These are phyloP conservation scores for Archaeoteleia sp. DNA, from an alignment of 2,888 invertebrate genomes.

Conservation along the genomic window DNA sequence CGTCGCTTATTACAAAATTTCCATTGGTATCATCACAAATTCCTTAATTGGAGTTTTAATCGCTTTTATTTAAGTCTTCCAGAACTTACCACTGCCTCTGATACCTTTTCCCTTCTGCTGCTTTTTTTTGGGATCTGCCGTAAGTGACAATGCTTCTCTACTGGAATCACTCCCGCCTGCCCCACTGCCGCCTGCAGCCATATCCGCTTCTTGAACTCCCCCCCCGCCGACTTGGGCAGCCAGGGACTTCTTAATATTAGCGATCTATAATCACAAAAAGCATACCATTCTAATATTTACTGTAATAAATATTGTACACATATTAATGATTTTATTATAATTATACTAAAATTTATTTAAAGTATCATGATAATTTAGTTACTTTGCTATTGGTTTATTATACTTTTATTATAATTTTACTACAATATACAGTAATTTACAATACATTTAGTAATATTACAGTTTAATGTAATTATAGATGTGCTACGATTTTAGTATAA, in stretches of 20 bases:
- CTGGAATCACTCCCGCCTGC: constrained; percentile 78
- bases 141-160: constrained; percentile 73
- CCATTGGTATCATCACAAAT: constrained; percentile 22
- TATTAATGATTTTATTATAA: no score
- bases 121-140: constrained; percentile 76
- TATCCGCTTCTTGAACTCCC: constrained; percentile 85
- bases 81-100: constrained; percentile 82
- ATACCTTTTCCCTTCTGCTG: constrained; percentile 81
- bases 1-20: constrained; percentile 36
- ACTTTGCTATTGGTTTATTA: no score
- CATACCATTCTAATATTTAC: no score
- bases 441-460: no score
- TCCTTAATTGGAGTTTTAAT: constrained; percentile 35
- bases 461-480: no score
- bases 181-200: constrained; percentile 85
- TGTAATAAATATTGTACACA: no score
- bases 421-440: no score
- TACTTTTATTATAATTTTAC: no score
- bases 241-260: constrained; percentile 90
- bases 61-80: constrained; percentile 74
- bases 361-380: no score
- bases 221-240: constrained; percentile 83
- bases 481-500: no score
- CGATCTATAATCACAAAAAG: no score
- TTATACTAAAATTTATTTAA: no score